phyloP scores from a whole-genome alignment of 2,888 invertebrate species.

The Cephus runcator region DNA sequence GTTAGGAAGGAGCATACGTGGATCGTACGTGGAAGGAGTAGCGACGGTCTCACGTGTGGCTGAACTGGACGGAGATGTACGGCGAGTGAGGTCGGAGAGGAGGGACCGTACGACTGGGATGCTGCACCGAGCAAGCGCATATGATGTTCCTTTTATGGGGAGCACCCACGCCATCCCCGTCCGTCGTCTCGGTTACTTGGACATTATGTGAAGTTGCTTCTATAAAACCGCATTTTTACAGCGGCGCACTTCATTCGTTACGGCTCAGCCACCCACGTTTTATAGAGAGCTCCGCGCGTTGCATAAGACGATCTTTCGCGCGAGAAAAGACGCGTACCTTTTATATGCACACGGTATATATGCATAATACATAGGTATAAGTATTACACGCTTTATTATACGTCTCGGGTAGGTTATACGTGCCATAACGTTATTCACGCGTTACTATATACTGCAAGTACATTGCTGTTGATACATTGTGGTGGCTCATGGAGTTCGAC shows the following conservation, averaged over 20 bases:
- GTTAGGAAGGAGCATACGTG: background rate
- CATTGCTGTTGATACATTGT: background rate
- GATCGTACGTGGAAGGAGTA: background rate
- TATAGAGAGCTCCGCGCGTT: slow-evolving; percentile 28
- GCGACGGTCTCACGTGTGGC: background rate
- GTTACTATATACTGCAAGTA: background rate
- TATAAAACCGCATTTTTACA: slow-evolving; percentile 56
- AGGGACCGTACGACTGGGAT: background rate
- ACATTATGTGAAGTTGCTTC: slow-evolving; percentile 43
- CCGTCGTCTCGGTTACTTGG: slow-evolving; percentile 44
- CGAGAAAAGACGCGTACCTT: background rate
- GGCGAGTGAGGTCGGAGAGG: background rate
- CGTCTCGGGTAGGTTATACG: background rate
- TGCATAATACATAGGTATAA: background rate
- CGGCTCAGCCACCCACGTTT: slow-evolving; percentile 45
- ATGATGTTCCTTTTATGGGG: slow-evolving; percentile 49
- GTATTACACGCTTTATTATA: background rate
- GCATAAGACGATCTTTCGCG: slow-evolving; percentile 4
- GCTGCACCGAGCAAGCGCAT: slow-evolving; percentile 28
- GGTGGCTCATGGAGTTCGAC: background rate
- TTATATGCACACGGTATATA: background rate
- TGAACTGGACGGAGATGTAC: background rate
- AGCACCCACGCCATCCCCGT: slow-evolving; percentile 36
- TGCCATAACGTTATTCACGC: background rate
- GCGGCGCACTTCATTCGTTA: slow-evolving; percentile 52